phyloP scores from a whole-genome alignment of 2,888 invertebrate species.

The Digitonthophagus gazella region DNA sequence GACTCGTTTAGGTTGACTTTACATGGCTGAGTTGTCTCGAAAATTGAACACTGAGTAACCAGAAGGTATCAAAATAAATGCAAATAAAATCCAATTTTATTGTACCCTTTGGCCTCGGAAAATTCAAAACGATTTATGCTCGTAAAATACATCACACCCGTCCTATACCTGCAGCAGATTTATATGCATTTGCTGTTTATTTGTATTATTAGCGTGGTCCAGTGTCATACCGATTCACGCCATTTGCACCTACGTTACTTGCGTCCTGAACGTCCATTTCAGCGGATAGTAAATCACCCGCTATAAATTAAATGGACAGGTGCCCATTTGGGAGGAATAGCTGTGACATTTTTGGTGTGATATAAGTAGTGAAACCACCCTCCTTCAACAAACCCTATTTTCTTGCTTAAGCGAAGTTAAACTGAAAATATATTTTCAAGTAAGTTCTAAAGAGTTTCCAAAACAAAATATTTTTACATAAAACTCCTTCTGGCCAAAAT shows the following conservation, averaged over 20 bases:
- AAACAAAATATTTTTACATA: too few relatives aligned
- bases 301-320: constrained; percentile 7
- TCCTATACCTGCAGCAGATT: neutral
- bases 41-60: too few relatives aligned
- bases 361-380: too few relatives aligned
- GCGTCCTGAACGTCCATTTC: neutral
- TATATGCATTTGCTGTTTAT: constrained; percentile 14
- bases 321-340: neutral
- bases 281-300: neutral
- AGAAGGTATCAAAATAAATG: neutral
- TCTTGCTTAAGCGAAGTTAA: too few relatives aligned
- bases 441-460: too few relatives aligned
- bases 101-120: neutral
- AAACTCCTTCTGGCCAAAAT: too few relatives aligned
- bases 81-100: neutral
- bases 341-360: neutral
- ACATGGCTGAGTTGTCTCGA: neutral
- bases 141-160: constrained; percentile 4
- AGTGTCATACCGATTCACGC: neutral
- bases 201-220: constrained; percentile 11
- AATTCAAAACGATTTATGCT: neutral
- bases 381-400: neutral
- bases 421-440: too few relatives aligned
- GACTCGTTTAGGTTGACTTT: neutral
- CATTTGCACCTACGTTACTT: constrained; percentile 4